Conservation (phyloP, 2,888 invertebrate species). For the Drosophila pseudotalamancana region DNA sequence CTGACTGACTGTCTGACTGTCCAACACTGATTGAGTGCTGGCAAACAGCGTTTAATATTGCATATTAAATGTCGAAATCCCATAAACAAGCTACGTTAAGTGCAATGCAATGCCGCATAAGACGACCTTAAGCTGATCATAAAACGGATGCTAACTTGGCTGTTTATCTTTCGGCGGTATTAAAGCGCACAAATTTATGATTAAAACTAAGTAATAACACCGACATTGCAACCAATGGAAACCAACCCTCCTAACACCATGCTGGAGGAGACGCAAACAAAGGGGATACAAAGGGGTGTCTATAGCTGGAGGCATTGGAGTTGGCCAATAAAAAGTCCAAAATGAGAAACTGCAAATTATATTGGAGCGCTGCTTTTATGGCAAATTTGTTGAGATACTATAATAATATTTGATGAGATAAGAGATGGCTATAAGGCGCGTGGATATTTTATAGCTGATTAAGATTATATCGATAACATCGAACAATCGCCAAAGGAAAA, state of each 20-base stretch:
- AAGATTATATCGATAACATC: neutral
- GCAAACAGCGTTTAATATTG: slow-evolving; percentile 19
- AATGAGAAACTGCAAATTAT: slow-evolving; percentile 46
- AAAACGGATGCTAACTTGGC: slow-evolving; percentile 38
- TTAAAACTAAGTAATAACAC: slow-evolving; percentile 64
- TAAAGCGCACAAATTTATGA: slow-evolving; percentile 55
- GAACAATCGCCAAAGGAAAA: neutral
- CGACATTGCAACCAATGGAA: neutral
- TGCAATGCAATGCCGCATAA: slow-evolving; percentile 30
- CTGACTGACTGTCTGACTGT: neutral
- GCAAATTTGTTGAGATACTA: slow-evolving; percentile 15
- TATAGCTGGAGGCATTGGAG: slow-evolving; percentile 7
- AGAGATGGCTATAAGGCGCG: neutral
- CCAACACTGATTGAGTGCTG: slow-evolving; percentile 33
- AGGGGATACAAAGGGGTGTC: slow-evolving; percentile 20
- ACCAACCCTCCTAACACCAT: slow-evolving; percentile 4
- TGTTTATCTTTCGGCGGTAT: slow-evolving; percentile 33
- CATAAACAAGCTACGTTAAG: slow-evolving; percentile 40
- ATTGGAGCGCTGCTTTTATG: slow-evolving; percentile 31
- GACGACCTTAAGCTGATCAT: slow-evolving; percentile 32
- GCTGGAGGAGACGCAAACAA: neutral
- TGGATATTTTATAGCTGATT: slow-evolving; percentile 12
- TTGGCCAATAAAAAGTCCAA: slow-evolving; percentile 4
- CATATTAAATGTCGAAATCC: slow-evolving; percentile 35
- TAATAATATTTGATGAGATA: slow-evolving; percentile 20